These are phyloP conservation scores for Halcyon senegalensis DNA, from an alignment of 2,113 vertebrate species.

Conservation along the genomic window DNA sequence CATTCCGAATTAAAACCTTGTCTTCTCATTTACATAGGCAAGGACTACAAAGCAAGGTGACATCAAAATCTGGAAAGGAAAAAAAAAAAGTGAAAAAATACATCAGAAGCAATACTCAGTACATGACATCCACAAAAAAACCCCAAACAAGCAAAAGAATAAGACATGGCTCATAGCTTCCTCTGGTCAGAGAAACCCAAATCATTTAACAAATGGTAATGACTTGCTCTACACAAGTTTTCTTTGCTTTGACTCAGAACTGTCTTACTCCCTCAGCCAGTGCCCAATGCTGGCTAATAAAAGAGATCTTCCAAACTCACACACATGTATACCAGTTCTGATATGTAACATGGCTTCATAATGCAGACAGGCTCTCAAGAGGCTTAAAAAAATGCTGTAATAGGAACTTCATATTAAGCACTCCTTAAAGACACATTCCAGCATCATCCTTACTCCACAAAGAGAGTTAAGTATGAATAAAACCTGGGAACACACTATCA, in stretches of 20 bases:
- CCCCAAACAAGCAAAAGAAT: neutral
- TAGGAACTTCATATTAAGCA: neutral
- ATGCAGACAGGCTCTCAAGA: neutral
- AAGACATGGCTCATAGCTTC: neutral
- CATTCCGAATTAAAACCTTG: neutral
- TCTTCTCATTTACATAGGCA: neutral
- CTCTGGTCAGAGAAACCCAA: neutral
- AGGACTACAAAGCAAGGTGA: neutral
- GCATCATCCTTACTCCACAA: neutral
- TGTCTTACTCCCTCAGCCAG: neutral
- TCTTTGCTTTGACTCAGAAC: neutral
- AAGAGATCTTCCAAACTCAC: neutral
- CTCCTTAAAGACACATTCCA: neutral
- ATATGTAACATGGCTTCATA: neutral
- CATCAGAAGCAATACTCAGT: neutral
- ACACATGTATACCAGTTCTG: neutral
- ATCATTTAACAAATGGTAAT: neutral
- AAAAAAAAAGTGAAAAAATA: neutral
- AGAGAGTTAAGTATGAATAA: neutral
- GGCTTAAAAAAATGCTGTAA: neutral
- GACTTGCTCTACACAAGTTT: neutral
- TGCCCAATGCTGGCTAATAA: neutral
- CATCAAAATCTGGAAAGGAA: neutral
- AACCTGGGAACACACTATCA: neutral
- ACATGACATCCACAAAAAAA: neutral